phyloP scores from a whole-genome alignment of 2,113 vertebrate genomes.

The Hyaena hyaena region DNA sequence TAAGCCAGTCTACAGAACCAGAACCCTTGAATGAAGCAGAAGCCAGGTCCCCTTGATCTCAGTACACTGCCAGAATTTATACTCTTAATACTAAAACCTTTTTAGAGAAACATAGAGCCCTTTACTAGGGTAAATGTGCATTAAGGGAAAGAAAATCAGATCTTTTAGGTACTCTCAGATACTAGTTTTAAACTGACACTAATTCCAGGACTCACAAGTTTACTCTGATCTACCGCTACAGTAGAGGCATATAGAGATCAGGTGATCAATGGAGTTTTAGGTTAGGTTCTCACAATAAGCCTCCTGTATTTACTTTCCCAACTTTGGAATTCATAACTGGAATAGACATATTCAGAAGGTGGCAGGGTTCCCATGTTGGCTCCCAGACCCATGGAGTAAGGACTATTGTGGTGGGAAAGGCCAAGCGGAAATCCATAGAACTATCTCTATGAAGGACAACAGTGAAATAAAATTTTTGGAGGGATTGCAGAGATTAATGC shows the following conservation, averaged over 20 bases:
- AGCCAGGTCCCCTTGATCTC: neutral
- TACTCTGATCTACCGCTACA: neutral
- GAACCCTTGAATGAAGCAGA: neutral
- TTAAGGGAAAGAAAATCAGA: neutral
- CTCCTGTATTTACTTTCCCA: neutral
- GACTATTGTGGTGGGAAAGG: neutral
- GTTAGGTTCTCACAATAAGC: neutral
- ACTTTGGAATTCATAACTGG: neutral
- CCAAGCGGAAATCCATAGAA: neutral
- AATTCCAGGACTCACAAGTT: neutral
- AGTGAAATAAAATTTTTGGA: neutral
- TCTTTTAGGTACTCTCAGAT: neutral
- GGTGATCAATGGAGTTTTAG: neutral
- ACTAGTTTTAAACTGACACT: neutral
- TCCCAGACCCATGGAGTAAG: neutral
- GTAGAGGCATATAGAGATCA: neutral
- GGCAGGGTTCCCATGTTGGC: neutral
- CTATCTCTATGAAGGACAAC: neutral
- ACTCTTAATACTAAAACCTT: neutral
- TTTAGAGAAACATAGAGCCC: neutral
- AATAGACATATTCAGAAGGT: neutral
- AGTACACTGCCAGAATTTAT: neutral
- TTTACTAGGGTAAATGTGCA: neutral
- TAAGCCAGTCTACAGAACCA: neutral
- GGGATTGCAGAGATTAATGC: neutral